These are phyloP conservation scores for Epistrophe eligans DNA, from an alignment of 2,888 invertebrate species.

Conservation along the genomic window DNA sequence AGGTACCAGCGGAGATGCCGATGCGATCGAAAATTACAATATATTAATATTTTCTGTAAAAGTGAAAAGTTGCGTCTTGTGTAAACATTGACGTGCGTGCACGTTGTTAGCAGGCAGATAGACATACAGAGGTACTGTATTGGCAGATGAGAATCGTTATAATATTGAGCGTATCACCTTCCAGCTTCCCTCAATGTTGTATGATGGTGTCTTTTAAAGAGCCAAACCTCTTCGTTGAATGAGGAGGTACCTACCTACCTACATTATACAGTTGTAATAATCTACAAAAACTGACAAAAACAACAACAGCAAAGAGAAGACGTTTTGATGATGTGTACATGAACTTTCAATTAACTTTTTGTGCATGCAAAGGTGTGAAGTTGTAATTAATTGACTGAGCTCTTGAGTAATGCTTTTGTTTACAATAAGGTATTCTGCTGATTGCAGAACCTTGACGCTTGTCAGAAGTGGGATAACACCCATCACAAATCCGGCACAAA, in stretches of 20 bases:
- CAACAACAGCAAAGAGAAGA: conserved; percentile 1
- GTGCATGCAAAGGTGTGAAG: conserved; percentile 67
- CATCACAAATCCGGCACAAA: conserved; percentile 25
- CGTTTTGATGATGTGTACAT: conserved; percentile 32
- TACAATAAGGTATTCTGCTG: conserved; percentile 46
- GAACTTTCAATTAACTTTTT: conserved; percentile 71
- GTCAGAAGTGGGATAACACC: conserved; percentile 53
- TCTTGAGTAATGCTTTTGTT: conserved; percentile 65
- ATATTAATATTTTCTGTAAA: conserved; percentile 21
- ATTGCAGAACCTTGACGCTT: conserved; percentile 60
- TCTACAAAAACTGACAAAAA: neutral
- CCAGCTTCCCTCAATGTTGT: conserved; percentile 1
- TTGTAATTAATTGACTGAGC: conserved; percentile 61
- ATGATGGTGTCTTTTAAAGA: conserved; percentile 15
- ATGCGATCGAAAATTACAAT: conserved; percentile 40
- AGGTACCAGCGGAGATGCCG: conserved; percentile 14
- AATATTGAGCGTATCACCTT: neutral
- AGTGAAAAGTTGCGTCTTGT: conserved; percentile 30
- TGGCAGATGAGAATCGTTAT: conserved; percentile 45
- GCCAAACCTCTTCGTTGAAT: neutral
- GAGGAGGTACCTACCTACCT: no score
- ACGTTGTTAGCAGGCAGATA: conserved; percentile 6
- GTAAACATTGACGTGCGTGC: conserved; percentile 60
- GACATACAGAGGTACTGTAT: neutral
- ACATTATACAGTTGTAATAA: neutral